These are phyloP conservation scores for Proteles cristata DNA, from an alignment of 2,113 vertebrate species.

Conservation along the genomic window DNA sequence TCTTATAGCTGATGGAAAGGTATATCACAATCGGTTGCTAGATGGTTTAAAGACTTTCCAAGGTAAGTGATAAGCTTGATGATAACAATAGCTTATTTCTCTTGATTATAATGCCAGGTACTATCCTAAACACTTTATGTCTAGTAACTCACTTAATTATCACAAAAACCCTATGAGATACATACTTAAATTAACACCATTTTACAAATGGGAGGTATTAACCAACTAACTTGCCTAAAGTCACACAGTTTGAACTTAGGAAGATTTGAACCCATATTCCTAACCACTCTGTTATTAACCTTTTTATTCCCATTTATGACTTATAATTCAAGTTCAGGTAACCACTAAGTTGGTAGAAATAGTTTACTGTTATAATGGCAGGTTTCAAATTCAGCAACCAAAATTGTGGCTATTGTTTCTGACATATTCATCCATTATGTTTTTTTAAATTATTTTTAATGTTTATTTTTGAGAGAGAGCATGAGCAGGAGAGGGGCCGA, in stretches of 20 bases:
- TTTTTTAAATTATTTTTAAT: too few relatives aligned
- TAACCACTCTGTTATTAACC: background rate
- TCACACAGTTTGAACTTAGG: background rate
- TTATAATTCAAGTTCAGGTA: background rate
- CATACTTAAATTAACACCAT: background rate
- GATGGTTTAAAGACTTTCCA: constrained; percentile 51
- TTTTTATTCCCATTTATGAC: background rate
- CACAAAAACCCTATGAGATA: background rate
- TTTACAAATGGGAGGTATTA: background rate
- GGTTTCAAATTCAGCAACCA: background rate
- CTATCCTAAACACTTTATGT: background rate
- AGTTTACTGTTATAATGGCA: background rate
- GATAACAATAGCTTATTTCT: background rate
- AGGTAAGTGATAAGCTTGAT: constrained; percentile 53
- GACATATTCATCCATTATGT: background rate
- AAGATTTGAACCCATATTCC: background rate
- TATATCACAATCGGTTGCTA: constrained; percentile 5
- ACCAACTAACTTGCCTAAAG: background rate
- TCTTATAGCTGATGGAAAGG: constrained; percentile 55
- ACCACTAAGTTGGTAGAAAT: background rate
- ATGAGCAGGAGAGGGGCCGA: too few relatives aligned
- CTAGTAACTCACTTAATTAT: background rate
- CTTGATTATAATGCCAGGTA: background rate
- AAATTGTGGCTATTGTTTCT: background rate
- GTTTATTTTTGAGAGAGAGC: too few relatives aligned